Percentiles rank a stretch among this genome's conserved stretches.
Conservation (phyloP, 2,888 invertebrate genomes). For the Gymnosoma rotundatum region DNA sequence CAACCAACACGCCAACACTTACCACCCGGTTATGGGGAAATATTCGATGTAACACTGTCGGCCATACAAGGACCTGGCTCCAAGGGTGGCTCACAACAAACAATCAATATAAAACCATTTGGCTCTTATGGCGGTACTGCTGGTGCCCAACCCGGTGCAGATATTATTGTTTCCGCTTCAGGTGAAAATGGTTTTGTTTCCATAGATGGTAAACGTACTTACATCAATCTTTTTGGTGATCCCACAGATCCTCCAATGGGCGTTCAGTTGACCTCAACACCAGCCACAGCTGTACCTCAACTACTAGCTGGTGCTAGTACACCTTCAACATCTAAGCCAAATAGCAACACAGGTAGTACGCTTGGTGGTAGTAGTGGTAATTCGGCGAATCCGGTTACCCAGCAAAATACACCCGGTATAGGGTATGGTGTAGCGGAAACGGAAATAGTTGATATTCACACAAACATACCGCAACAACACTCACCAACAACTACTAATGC, state of each 20-base stretch:
- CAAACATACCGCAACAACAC: constrained; percentile 80
- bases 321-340: constrained; percentile 50
- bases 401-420: constrained; percentile 83
- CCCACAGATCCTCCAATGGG: constrained; percentile 81
- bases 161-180: constrained; percentile 90
- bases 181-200: constrained; percentile 94
- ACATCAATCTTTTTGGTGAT: constrained; percentile 92
- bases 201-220: constrained; percentile 94
- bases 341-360: constrained; percentile 72
- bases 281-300: constrained; percentile 79
- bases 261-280: constrained; percentile 79
- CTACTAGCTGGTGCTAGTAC: constrained; percentile 75
- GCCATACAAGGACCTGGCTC: constrained; percentile 92
- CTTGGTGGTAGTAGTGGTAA: constrained; percentile 64
- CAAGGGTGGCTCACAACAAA: constrained; percentile 80
- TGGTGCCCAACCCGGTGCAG: constrained; percentile 80
- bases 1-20: constrained; percentile 82
- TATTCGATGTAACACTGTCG: constrained; percentile 94
- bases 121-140: constrained; percentile 74
- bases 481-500: constrained; percentile 83
- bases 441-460: constrained; percentile 82
- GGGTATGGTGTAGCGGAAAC: constrained; percentile 85
- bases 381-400: constrained; percentile 73
- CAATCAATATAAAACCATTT: constrained; percentile 82
- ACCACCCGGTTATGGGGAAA: constrained; percentile 87